Evolutionary conservation across 2,888 invertebrate species (phyloP), one percentile per base, ranked within the genome.

Genomic region (Acleris laterana): DNA sequence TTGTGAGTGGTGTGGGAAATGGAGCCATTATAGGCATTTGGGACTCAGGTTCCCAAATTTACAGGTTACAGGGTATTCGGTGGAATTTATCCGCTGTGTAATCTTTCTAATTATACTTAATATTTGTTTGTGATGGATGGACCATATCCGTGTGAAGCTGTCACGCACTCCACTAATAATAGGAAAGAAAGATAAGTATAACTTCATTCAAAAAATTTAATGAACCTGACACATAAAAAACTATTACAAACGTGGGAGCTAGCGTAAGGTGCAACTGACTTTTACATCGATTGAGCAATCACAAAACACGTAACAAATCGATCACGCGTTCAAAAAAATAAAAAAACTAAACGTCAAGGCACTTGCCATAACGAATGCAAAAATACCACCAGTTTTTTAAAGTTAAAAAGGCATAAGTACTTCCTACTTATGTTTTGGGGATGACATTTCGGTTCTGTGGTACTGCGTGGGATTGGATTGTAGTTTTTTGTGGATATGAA

Each of bases 221-320:
- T 17, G 5, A n/a, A n/a, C 5, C n/a, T n/a, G 17, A 17, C 46
- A 46, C 5, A 7, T 6, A 46, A 46, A 7, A 6, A 38, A 32
- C 20, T 11, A 53, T 28, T 32, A 69, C 70, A 71, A 70, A 64
- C 88, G 90, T 91, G 89, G 90, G 90, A 90, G 83, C 72, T 63
- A 58, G 53, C 69, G 64, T 78, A 84, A 85, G 82, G 80, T 85
- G 82, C 76, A 77, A 74, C 69, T 68, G 72, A 74, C 78, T 75
- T 74, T 72, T 69, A 75, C 77, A 70, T 75, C 77, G 79, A 82
- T 71, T 85, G 83, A 86, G 84, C 85, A 88, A 87, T 86, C 75
- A 88, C 82, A 90, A 89, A 86, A 84, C 88, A 87, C 82, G 79
- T 56, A 83, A 81, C 89, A 76, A 85, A 91, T 91, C 90, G 86